Evolutionary conservation across 2,113 vertebrate genomes (phyloP).

Genomic region (Miniopterus natalensis): DNA sequence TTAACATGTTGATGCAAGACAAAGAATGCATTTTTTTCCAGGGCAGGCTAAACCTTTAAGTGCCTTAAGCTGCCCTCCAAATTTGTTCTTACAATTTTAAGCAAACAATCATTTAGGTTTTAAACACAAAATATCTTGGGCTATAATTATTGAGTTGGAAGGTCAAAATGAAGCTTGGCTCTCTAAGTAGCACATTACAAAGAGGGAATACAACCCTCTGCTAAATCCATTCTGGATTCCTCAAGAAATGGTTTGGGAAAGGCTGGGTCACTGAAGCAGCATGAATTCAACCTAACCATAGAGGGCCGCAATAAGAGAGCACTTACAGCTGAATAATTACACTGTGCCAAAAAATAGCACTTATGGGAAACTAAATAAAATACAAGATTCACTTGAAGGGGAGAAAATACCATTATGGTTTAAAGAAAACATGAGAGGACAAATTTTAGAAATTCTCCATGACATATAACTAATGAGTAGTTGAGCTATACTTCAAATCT

Average conservation of each 20-base stretch:
- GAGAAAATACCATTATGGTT: slow-evolving; percentile 66
- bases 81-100: slow-evolving; percentile 75
- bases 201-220: slow-evolving; percentile 42
- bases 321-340: slow-evolving; percentile 59
- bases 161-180: slow-evolving; percentile 66
- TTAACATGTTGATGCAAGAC: slow-evolving; percentile 78
- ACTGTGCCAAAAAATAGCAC: slow-evolving; percentile 40
- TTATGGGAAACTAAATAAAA: slow-evolving; percentile 73
- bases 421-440: slow-evolving; percentile 70
- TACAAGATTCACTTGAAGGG: slow-evolving; percentile 57
- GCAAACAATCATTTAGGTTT: slow-evolving; percentile 67
- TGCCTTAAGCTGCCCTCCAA: slow-evolving; percentile 74
- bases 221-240: slow-evolving; percentile 62
- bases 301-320: slow-evolving; percentile 57
- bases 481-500: slow-evolving; percentile 56
- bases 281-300: slow-evolving; percentile 57
- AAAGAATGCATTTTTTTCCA: slow-evolving; percentile 76
- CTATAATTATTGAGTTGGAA: slow-evolving; percentile 71
- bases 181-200: slow-evolving; percentile 63
- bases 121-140: slow-evolving; percentile 66
- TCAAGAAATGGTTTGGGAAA: slow-evolving; percentile 67
- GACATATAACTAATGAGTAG: slow-evolving; percentile 68
- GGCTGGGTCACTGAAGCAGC: slow-evolving; percentile 37
- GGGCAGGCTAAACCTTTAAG: slow-evolving; percentile 76
- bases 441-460: slow-evolving; percentile 66